Base-by-base conservation (phyloP, 2,888 invertebrate species). In the Formica aserva region DNA sequence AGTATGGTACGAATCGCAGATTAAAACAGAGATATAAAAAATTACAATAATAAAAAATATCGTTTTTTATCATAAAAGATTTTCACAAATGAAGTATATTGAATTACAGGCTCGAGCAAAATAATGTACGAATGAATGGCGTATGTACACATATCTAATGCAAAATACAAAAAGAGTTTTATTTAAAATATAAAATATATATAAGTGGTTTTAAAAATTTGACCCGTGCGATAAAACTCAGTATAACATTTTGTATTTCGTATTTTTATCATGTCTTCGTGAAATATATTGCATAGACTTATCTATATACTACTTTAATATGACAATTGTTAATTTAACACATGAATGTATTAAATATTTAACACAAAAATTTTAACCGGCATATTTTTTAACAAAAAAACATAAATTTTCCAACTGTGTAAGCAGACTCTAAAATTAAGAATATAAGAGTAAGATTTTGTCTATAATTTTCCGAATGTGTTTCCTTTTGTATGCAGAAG, bases 401-500 rank as follows among this genome's bases (percentile, higher is more conserved):
- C 35, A 26, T 26, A 35, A 35, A 35, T 35, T 35, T 35, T 35
- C 4, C 1, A 6, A 35, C 6, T 35, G 35, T 35, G 4, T 35
- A 52, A n/a, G 52, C 8, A n/a, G n/a, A n/a, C 0, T 13, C 6
- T n/a, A 52, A 57, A 3, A 57, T n/a, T 0, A 41, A 9, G 11
- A 60, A 18, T 15, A 6, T 18, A 0, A 15, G 29, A 38, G 32
- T 41, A 3, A 78, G 2, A 52, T 52, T 52, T n/a, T 52, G n/a
- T 57, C 15, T 22, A 6, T 26, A 26, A 15, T n/a, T 38, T 13
- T 75, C 1, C 5, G 45, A 29, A 38, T 63, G 9, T 72, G 15
- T 69, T 65, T 60, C 26, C 77, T 57, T 57, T 87, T 93, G 0
- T 35, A 35, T 92, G 2, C 18, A 94, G 94, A 94, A 92, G 94